Evolutionary conservation across 2,888 invertebrate genomes (phyloP).

Genomic region (Watsonalla binaria): DNA sequence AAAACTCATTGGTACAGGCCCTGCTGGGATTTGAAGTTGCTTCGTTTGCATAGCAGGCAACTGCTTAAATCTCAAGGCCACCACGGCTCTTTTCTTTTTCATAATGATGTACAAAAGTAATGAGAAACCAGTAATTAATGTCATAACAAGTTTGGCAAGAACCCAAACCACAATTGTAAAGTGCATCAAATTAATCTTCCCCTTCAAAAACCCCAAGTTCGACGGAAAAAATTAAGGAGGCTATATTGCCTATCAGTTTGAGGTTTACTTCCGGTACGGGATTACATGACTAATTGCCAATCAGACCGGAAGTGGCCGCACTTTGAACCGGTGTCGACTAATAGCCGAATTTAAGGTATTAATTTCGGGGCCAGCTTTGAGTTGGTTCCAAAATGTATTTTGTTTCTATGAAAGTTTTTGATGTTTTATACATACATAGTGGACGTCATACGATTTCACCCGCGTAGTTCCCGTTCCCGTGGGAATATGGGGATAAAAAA

Average conservation of each 20-base stretch:
- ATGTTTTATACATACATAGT: no score
- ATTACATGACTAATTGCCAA: constrained; percentile 5
- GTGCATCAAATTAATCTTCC: neutral
- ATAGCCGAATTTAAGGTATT: neutral
- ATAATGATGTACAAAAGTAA: no score
- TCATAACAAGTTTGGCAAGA: neutral
- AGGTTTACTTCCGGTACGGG: neutral
- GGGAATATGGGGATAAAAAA: no score
- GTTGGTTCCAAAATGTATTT: neutral
- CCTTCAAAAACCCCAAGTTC: neutral
- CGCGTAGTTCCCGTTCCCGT: no score
- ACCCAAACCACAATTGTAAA: neutral
- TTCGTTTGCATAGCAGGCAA: no score
- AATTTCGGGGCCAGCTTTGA: neutral
- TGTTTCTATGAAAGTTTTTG: neutral
- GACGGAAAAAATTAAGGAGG: neutral
- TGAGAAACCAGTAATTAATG: no score
- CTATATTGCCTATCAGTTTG: neutral
- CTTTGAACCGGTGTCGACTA: neutral
- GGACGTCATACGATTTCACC: no score
- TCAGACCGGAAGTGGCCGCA: constrained; percentile 3
- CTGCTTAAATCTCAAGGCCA: no score
- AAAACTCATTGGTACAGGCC: no score
- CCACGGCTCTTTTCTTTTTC: no score
- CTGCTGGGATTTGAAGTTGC: no score